Evolutionary conservation across 2,888 invertebrate species (phyloP), one percentile per base, ranked within the genome.

Genomic region (Euzophera pinguis): DNA sequence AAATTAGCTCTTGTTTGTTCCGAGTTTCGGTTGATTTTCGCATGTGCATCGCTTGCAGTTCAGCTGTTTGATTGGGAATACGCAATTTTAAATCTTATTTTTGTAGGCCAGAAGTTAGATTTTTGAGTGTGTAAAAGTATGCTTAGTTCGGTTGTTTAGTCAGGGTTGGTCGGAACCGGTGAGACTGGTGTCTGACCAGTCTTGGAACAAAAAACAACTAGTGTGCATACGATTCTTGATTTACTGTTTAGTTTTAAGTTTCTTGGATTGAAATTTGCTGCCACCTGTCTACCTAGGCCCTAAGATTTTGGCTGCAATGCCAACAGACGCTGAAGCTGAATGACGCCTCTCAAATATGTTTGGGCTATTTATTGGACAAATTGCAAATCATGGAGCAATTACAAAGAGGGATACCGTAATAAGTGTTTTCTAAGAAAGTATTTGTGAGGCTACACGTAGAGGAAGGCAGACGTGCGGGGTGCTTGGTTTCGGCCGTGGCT

Each of bases 151-250:
- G 45, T 27, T 45, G 10, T 45, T 45, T 45, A 1, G 45, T 32
- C 16, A 13, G 7, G 10, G 27, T 6, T 34, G 10, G 12, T 3
- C 32, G 16, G 16, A 52, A 52, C 47, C 52, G 47, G 52, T 52
- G 45, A 29, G 38, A 47, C 47, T 37, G 38, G 52, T 52, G 52
- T 47, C 52, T 47, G 52, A 16, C 47, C 47, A 29, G 52, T 47
- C 37, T 27, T 29, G 29, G 13, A 47, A 27, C 16, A 47, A 47
- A 52, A 52, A 52, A 52, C 37, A 27, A 52, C 35, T 47, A 27
- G 45, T 27, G 37, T 29, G 39, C 39, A 32, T 32, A 32, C 14
- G 45, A 32, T 27, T 43, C 43, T 43, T 43, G 27, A 43, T 29
- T 43, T 43, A 43, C 9, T 43, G 12, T 27, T 7, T n/a, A n/a